Percentiles rank a stretch among this genome's conserved stretches.
Conservation (phyloP, 2,888 invertebrate genomes). For the Aphodius sticticus region DNA sequence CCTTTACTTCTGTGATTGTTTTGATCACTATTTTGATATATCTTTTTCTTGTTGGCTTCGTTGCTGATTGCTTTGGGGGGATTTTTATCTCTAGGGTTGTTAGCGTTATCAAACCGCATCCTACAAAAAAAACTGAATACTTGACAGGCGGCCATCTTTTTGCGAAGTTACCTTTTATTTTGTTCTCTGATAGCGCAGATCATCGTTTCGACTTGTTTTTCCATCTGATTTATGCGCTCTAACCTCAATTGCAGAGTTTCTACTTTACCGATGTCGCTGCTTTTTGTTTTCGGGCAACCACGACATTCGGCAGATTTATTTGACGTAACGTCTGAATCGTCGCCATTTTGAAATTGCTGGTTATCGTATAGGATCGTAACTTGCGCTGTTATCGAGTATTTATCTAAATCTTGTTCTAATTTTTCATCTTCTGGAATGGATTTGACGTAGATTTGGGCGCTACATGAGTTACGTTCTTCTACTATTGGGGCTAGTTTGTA, state of each 20-base stretch:
- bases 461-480: neutral
- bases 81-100: neutral
- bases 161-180: constrained; percentile 26
- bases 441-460: neutral
- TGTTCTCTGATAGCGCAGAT: constrained; percentile 27
- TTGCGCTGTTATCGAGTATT: constrained; percentile 12
- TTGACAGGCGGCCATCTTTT: neutral
- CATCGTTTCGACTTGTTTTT: constrained; percentile 30
- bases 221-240: constrained; percentile 31
- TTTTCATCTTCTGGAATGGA: neutral
- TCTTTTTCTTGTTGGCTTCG: neutral
- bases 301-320: constrained; percentile 16
- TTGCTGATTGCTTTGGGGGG: neutral
- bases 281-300: neutral
- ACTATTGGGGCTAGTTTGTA: neutral
- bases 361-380: constrained; percentile 31
- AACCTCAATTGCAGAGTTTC: constrained; percentile 25
- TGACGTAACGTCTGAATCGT: neutral
- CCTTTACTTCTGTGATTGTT: neutral
- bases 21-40: neutral
- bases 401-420: neutral
- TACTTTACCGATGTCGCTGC: neutral
- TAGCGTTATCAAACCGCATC: neutral
- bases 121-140: neutral
- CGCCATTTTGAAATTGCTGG: constrained; percentile 20